phyloP scores from a whole-genome alignment of 64 coral and sea anemone species.

The Stichodactyla helianthus region DNA sequence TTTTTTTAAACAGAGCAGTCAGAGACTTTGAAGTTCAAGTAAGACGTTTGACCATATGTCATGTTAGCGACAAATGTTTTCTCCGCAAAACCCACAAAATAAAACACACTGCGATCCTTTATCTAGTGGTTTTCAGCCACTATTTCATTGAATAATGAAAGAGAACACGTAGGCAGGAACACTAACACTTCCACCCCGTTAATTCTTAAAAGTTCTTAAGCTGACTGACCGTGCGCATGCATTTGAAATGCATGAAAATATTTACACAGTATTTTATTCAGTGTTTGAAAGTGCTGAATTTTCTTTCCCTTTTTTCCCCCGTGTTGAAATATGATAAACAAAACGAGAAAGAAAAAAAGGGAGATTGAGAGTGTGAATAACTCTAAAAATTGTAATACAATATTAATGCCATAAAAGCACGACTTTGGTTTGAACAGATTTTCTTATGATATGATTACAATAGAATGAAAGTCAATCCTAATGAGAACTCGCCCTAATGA shows the following conservation, averaged over 20 bases:
- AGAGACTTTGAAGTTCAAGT: neutral
- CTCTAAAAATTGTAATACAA: too few species aligned
- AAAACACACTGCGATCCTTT: neutral
- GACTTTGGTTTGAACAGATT: too few species aligned
- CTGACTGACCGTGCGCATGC: neutral
- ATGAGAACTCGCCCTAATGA: too few species aligned
- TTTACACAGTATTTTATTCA: neutral
- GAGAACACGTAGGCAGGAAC: neutral
- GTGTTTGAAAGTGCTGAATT: neutral
- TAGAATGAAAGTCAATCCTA: too few species aligned
- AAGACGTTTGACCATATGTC: neutral
- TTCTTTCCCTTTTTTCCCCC: neutral
- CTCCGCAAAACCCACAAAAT: neutral
- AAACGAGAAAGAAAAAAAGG: neutral
- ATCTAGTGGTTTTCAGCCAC: neutral
- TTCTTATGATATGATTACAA: too few species aligned
- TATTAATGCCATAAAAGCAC: too few species aligned
- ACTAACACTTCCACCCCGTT: neutral
- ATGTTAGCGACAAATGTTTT: neutral
- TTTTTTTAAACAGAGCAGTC: neutral
- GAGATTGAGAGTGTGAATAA: too few species aligned
- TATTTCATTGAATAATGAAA: neutral
- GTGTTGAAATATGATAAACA: neutral
- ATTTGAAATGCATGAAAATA: neutral
- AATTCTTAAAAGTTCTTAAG: neutral